Conservation (phyloP, 1,140 invertebrate genomes). For the Caerostris darwini region DNA sequence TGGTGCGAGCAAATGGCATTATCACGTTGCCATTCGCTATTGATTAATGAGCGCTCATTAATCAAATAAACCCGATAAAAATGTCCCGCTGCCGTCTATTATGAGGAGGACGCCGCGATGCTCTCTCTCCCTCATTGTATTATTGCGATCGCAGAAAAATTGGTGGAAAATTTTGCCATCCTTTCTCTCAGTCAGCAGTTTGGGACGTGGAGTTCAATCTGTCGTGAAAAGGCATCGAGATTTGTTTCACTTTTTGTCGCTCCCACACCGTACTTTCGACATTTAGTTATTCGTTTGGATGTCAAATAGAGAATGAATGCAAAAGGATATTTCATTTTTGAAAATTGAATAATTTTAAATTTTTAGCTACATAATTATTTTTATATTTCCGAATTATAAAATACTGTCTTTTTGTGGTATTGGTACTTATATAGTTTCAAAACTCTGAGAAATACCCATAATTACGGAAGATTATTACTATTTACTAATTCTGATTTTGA, state of each 20-base stretch:
- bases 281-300: not conserved
- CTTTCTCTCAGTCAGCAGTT: slow-evolving; percentile 7
- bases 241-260: slow-evolving; percentile 13
- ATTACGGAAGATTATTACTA: no score
- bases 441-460: no score
- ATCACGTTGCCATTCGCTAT: slow-evolving; percentile 76
- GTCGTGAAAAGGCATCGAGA: slow-evolving; percentile 13
- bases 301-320: not conserved
- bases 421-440: no score
- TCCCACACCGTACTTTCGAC: not conserved
- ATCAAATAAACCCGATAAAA: slow-evolving; percentile 76
- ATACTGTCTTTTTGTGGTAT: no score
- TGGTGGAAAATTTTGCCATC: slow-evolving; percentile 51
- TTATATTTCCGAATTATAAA: no score
- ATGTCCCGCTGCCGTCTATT: slow-evolving; percentile 72
- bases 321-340: not conserved
- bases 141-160: slow-evolving; percentile 62
- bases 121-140: slow-evolving; percentile 57
- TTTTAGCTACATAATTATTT: no score
- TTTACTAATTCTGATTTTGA: no score
- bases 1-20: slow-evolving; percentile 71
- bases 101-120: slow-evolving; percentile 34
- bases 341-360: no score
- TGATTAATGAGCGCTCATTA: slow-evolving; percentile 76
- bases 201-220: not conserved